phyloP scores from a whole-genome alignment of 2,888 invertebrate species.

The Falcaria lacertinaria region DNA sequence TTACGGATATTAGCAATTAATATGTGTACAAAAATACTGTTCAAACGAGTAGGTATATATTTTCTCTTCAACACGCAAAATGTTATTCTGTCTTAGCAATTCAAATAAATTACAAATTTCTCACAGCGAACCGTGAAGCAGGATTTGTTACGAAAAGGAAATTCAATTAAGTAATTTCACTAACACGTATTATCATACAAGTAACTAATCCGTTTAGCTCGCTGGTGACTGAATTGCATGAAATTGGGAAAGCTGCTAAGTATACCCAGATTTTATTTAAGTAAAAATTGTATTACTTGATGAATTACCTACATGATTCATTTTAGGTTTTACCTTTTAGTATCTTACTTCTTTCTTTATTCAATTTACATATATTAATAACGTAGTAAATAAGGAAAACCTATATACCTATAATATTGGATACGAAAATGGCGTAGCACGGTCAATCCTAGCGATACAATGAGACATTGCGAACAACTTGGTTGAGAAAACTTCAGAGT shows the following conservation, averaged over 20 bases:
- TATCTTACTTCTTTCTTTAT: too few relatives aligned
- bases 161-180: constrained; percentile 38
- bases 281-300: too few relatives aligned
- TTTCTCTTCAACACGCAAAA: constrained; percentile 11
- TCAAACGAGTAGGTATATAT: too few relatives aligned
- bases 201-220: constrained; percentile 15
- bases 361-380: too few relatives aligned
- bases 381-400: too few relatives aligned
- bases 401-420: too few relatives aligned
- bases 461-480: not conserved
- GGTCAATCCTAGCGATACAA: not conserved
- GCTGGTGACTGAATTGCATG: constrained; percentile 18
- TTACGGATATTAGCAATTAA: too few relatives aligned
- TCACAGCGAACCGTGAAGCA: constrained; percentile 25
- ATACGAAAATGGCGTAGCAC: too few relatives aligned
- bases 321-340: too few relatives aligned
- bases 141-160: constrained; percentile 32
- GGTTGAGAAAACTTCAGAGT: not conserved
- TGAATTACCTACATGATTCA: too few relatives aligned
- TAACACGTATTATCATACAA: constrained; percentile 12
- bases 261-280: too few relatives aligned
- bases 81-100: constrained; percentile 11
- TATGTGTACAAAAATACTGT: too few relatives aligned
- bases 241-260: constrained; percentile 13
- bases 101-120: constrained; percentile 28